Base-by-base conservation (phyloP, 2,113 vertebrate genomes). In the Copsychus sechellarum region DNA sequence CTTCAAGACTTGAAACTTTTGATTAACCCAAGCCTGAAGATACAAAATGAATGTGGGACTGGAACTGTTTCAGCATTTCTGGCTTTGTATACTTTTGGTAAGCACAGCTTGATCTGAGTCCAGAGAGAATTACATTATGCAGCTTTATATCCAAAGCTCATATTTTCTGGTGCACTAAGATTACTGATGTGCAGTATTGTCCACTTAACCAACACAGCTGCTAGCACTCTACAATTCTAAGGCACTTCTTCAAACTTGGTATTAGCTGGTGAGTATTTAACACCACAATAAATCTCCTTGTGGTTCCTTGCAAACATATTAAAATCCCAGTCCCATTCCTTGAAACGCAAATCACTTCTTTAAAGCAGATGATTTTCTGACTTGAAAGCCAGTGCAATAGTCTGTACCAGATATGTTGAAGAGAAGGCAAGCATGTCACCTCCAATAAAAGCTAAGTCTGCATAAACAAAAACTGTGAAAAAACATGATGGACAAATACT, bases 31-130 rank as follows among this genome's bases (percentile, higher is more conserved):
- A 90, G 56, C 22, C 51, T 79, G 43, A 81, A 76, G 65, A 74
- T 2, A 65, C 2, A 57, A 91, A 83, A 61, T 0, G 0, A 70
- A 23, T 1, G 2, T 12, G 14, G 40, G 48, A 65, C 25, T 58
- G 57, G 70, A 93, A 85, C 43, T 36, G 20, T 43, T 88, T 45
- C 62, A 85, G 70, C 66, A 51, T 34, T 42, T 29, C 73, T 85
- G 33, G 13, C 21, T 90, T 64, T 72, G 57, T 54, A 45, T 58
- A 54, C 20, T 82, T 58, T 12, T 21, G 23, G 38, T 62, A 82
- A 88, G 15, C 34, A 82, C 38, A 85, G 47, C 38, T 66, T 53
- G 17, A 48, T 22, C 1, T 8, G 66, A 79, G 38, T 53, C n/a
- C 54, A 76, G 48, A 65, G 12, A 25, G 34, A 62, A 76, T 64